A percentile compares a stretch with the other conserved stretches of the same genome.
These are phyloP conservation scores for Cirrhinus molitorella DNA, from an alignment of 2,797 vertebrate species.

Conservation along the genomic window DNA sequence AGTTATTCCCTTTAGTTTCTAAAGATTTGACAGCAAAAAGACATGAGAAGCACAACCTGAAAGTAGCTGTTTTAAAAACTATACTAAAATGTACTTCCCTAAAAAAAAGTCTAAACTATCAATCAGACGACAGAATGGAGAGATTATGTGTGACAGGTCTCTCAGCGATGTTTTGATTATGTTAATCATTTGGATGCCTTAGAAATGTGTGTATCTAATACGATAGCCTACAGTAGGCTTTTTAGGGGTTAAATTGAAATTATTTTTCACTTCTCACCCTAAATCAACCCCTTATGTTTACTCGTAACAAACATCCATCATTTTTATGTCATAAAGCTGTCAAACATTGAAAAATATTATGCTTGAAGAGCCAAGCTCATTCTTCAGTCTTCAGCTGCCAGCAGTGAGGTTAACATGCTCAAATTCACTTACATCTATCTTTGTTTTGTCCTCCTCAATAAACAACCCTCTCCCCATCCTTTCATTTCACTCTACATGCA, in stretches of 20 bases:
- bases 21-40: background rate
- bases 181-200: background rate
- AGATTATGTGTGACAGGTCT: background rate
- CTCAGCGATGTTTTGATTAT: background rate
- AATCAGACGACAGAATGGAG: background rate
- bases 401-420: background rate
- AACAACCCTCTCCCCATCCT: too few relatives aligned
- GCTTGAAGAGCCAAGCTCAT: background rate
- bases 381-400: background rate
- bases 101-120: background rate
- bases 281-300: background rate
- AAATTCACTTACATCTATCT: background rate
- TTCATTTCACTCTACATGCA: too few relatives aligned
- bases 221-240: background rate
- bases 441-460: background rate
- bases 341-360: background rate
- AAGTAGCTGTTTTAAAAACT: background rate
- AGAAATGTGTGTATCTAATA: background rate
- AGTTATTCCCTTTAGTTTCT: background rate
- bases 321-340: conserved; percentile 1
- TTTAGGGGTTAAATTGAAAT: background rate
- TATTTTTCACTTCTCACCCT: background rate
- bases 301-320: conserved; percentile 3
- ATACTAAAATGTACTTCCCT: background rate
- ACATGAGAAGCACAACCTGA: background rate